Base-by-base conservation (phyloP, 2,888 invertebrate species). In the Electrophaes corylata region DNA sequence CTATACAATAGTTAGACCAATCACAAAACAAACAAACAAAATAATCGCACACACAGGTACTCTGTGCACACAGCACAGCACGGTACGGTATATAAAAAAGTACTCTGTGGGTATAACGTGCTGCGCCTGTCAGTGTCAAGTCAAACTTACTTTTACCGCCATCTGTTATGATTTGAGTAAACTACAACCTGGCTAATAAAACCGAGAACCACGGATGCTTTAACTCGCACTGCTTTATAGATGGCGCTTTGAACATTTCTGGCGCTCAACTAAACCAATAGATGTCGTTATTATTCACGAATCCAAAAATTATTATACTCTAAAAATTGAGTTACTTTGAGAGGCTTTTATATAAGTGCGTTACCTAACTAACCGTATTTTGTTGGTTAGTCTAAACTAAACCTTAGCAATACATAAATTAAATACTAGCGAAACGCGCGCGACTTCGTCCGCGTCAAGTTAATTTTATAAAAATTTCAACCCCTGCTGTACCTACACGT, bases 211-310 rank as follows among this genome's bases (percentile, higher is more conserved):
- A 18, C 1, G 18, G 3, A 29, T 2, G 6, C 12, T 20, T 41
- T 2, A 6, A 40, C 40, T 1, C 16, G 5, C 20, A 2, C 6
- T 19, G 18, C 12, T 47, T 49, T 31, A 46, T 11, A 59, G 58
- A 59, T 53, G 58, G 53, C 58, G 41, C 53, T 53, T 14, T 40
- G 3, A 4, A 33, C 39, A 8, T 47, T 31, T 35, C 10, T 29
- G 14, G 12, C 18, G 14, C 18, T 53, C 44, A 20, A 20, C 20
- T 4, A 4, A 20, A 20, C 20, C 20, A 20, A 12, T 33, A 12
- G 33, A 12, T n/a, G n/a, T 20, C 20, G 20, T 20, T 1, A 20
- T 5, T 3, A 4, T 20, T n/a, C n/a, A n/a, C n/a, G n/a, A n/a
- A n/a, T n/a, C n/a, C n/a, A n/a, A n/a, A n/a, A n/a, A n/a, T n/a